Evolutionary conservation across 2,113 vertebrate genomes (phyloP).

Genomic region (Callospermophilus lateralis): DNA sequence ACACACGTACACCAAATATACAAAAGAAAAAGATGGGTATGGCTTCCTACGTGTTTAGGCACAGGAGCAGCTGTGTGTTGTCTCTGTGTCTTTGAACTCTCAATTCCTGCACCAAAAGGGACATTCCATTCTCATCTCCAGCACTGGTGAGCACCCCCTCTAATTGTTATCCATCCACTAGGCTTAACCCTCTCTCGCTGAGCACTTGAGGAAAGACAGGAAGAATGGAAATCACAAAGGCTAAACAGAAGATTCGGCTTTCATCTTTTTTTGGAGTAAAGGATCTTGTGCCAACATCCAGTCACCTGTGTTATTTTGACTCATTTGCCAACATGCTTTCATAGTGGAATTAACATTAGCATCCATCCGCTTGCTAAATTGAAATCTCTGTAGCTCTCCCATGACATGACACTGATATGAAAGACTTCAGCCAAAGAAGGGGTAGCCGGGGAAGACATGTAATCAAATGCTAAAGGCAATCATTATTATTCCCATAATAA

Average conservation of each 20-base stretch:
- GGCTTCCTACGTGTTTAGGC: background rate
- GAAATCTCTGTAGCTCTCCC: background rate
- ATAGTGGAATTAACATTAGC: constrained; percentile 31
- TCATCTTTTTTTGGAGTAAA: constrained; percentile 16
- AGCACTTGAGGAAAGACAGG: background rate
- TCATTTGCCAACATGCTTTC: constrained; percentile 34
- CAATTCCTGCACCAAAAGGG: background rate
- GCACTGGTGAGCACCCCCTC: background rate
- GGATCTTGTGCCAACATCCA: background rate
- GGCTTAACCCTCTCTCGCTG: background rate
- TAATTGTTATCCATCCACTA: background rate
- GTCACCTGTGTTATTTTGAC: constrained; percentile 6
- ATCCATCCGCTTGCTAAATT: constrained; percentile 1
- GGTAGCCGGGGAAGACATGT: background rate
- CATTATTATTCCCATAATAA: background rate
- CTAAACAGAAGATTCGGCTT: background rate
- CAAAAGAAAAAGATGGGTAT: background rate
- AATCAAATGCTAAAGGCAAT: constrained; percentile 8
- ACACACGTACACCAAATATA: background rate
- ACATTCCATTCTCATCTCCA: background rate
- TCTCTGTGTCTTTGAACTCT: background rate
- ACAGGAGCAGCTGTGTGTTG: background rate
- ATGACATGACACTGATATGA: background rate
- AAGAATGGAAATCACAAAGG: background rate
- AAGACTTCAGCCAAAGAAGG: constrained; percentile 16